Evolutionary conservation across 1,140 invertebrate genomes (phyloP), one percentile per base, ranked within the genome.

Genomic region (Stegodyphus mimosarum): DNA sequence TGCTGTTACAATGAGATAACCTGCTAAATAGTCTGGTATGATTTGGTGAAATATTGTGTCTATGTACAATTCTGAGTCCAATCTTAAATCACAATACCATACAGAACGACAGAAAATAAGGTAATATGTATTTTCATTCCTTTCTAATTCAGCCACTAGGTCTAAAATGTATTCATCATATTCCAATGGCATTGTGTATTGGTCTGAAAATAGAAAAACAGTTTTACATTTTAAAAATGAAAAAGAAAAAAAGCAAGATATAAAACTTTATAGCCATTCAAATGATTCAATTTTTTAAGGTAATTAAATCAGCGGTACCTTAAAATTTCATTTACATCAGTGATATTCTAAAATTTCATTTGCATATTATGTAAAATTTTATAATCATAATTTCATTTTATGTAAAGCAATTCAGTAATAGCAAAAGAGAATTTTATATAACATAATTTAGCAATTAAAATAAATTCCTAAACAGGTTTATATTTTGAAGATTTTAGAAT

Each of bases 31-130:
- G 13, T 84, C 81, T 17, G 81, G 81, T n/a, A 84, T 48, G 49
- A 84, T 84, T 84, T 84, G 81, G 55, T 84, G 81, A 69, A 84
- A 84, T 48, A 84, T 84, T 18, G 76, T 84, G 13, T 84, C 81
- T 17, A 84, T 84, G 17, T 84, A 84, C 11, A 84, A 53, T 49
- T 84, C 81, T 17, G 81, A 84, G 49, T 84, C 81, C 17, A 84
- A 11, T 49, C 81, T 53, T 48, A 76, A 50, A 55, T 52, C 17
- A 51, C 67, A 84, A 60, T 76, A 74, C 81, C 81, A 84, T 7
- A 84, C 81, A 7, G 81, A 84, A 17, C 81, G 60, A 48, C 81
- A 84, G 70, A 84, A 84, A 6, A 84, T 73, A 15, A 84, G 17
- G 13, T 84, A 84, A 50, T 69, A 84, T 51, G 63, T 75, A n/a